Evolutionary conservation across 2,797 vertebrate genomes (phyloP).

Genomic region (Heliangelus exortis): DNA sequence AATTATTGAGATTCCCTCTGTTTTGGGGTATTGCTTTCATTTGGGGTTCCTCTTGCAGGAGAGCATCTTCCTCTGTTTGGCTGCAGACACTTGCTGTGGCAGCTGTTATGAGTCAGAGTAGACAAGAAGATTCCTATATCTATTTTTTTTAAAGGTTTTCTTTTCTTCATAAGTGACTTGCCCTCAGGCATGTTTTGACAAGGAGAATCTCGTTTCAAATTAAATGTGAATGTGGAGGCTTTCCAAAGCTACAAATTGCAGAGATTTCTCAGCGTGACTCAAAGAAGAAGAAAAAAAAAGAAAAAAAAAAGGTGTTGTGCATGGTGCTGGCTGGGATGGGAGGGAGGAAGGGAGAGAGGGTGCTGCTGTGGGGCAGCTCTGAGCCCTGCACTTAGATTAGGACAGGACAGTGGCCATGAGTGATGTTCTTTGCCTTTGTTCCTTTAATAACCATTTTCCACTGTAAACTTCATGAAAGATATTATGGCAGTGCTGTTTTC

Average conservation of each 20-base stretch:
- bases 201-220: constrained; percentile 46
- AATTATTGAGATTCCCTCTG: neutral
- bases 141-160: neutral
- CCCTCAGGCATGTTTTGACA: constrained; percentile 52
- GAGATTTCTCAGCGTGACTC: constrained; percentile 34
- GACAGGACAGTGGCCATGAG: neutral
- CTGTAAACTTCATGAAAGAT: neutral
- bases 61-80: neutral
- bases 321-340: neutral
- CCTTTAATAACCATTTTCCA: neutral
- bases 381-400: neutral
- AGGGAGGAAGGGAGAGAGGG: neutral
- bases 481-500: neutral
- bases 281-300: neutral
- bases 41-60: neutral
- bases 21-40: neutral
- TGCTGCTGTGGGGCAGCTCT: neutral
- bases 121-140: neutral
- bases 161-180: neutral
- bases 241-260: constrained; percentile 41
- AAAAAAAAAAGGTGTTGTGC: neutral
- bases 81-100: neutral
- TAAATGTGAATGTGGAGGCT: constrained; percentile 31
- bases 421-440: neutral
- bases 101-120: constrained; percentile 47